These are phyloP conservation scores for Anguilla obscura DNA, from an alignment of 2,797 vertebrate species.

Conservation along the genomic window DNA sequence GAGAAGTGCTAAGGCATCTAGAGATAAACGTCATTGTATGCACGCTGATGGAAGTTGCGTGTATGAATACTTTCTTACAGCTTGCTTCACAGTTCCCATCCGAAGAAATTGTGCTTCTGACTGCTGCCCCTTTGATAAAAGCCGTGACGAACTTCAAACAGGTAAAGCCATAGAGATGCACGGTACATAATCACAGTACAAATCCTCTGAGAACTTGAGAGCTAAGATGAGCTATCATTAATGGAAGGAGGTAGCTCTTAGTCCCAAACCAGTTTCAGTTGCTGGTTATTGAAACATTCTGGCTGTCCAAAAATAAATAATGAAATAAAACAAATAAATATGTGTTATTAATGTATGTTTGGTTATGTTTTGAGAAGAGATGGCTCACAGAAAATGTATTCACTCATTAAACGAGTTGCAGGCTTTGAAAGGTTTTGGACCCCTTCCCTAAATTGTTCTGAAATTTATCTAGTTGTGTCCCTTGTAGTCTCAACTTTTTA, in stretches of 20 bases:
- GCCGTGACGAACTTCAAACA: constrained; percentile 88
- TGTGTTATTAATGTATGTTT: not conserved
- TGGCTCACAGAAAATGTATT: not conserved
- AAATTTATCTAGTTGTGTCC: not conserved
- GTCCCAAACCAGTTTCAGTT: not conserved
- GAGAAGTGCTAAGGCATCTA: not conserved
- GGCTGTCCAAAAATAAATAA: not conserved
- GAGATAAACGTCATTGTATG: not conserved
- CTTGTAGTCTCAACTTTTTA: not conserved
- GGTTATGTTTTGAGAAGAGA: not conserved
- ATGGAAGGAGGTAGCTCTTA: not conserved
- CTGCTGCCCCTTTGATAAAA: constrained; percentile 86
- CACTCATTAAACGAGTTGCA: not conserved
- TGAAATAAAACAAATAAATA: too few species aligned
- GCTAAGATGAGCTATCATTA: not conserved
- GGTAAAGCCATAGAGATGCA: constrained; percentile 64
- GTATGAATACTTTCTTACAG: constrained; percentile 60
- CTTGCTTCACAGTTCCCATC: constrained; percentile 80
- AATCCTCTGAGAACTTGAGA: not conserved
- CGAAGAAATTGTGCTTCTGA: constrained; percentile 81
- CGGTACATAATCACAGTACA: not conserved
- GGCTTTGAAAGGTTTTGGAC: not conserved
- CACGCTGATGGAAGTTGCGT: not conserved
- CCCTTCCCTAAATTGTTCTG: not conserved
- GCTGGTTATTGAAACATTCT: not conserved